Conservation (phyloP, 1,140 invertebrate genomes). For the Dryas iulia region DNA sequence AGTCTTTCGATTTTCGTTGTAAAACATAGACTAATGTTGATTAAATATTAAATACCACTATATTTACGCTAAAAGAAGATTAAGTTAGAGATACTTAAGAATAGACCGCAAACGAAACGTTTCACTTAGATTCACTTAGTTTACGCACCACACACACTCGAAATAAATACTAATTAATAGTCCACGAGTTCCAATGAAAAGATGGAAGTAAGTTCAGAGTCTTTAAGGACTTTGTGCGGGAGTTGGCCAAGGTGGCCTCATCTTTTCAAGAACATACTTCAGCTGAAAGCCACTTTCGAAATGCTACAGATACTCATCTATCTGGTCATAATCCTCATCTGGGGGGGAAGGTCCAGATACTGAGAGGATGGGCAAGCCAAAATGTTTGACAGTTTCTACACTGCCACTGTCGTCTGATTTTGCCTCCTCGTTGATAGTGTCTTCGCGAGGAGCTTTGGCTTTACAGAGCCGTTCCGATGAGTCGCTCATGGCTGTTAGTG, state of each 20-base stretch:
- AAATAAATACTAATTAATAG: constrained; percentile 8
- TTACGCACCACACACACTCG: constrained; percentile 13
- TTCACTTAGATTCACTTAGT: neutral
- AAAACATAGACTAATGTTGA: constrained; percentile 21
- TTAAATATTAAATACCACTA: neutral
- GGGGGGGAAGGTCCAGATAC: constrained; percentile 89
- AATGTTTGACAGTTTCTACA: constrained; percentile 82
- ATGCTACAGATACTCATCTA: constrained; percentile 80
- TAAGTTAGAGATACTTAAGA: neutral
- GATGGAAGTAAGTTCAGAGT: constrained; percentile 6
- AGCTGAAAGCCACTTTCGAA: constrained; percentile 75
- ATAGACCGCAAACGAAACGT: neutral
- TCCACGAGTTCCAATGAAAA: constrained; percentile 12
- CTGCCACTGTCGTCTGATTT: constrained; percentile 80
- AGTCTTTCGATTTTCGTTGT: constrained; percentile 54
- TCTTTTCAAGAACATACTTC: constrained; percentile 73
- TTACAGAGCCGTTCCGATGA: constrained; percentile 77
- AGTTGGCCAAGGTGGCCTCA: constrained; percentile 65
- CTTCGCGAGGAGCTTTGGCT: constrained; percentile 61
- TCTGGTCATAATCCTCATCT: constrained; percentile 82
- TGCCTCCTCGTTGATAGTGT: constrained; percentile 68
- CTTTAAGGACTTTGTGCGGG: constrained; percentile 62
- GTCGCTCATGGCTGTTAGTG: constrained; percentile 77
- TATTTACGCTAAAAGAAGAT: neutral
- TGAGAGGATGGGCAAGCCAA: constrained; percentile 87